These are phyloP conservation scores for Ochotona princeps DNA, from an alignment of 2,113 vertebrate genomes.

Conservation along the genomic window DNA sequence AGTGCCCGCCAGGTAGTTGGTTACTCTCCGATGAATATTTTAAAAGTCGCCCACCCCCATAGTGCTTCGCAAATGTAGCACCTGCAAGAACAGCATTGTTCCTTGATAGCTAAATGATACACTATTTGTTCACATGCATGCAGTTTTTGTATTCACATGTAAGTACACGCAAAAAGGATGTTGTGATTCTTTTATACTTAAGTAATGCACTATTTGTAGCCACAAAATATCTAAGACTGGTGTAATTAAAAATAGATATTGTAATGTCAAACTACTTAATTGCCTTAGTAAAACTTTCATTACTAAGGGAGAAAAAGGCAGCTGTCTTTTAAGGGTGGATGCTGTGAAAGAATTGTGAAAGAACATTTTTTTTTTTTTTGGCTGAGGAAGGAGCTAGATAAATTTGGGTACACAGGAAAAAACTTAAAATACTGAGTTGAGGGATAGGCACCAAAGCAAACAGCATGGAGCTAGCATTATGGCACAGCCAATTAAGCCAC, in stretches of 20 bases:
- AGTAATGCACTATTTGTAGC: neutral
- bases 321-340: neutral
- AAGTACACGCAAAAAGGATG: too few relatives aligned
- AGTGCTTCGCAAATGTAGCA: neutral
- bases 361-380: neutral
- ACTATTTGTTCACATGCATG: too few relatives aligned
- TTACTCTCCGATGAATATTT: neutral
- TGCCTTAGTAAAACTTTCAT: neutral
- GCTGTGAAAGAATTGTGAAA: too few relatives aligned
- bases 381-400: neutral
- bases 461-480: too few relatives aligned
- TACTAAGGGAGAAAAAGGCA: neutral
- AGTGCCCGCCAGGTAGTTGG: neutral
- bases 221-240: neutral
- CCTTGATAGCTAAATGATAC: neutral
- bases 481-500: too few relatives aligned
- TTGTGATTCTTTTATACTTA: neutral
- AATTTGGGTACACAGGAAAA: neutral
- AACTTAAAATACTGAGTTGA: neutral
- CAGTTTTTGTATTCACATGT: too few relatives aligned
- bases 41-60: neutral
- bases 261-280: neutral
- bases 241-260: neutral
- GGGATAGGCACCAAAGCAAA: neutral
- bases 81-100: neutral